These are phyloP conservation scores for Clarias pachynema DNA, from an alignment of 2,797 vertebrate species.

Conservation along the genomic window DNA sequence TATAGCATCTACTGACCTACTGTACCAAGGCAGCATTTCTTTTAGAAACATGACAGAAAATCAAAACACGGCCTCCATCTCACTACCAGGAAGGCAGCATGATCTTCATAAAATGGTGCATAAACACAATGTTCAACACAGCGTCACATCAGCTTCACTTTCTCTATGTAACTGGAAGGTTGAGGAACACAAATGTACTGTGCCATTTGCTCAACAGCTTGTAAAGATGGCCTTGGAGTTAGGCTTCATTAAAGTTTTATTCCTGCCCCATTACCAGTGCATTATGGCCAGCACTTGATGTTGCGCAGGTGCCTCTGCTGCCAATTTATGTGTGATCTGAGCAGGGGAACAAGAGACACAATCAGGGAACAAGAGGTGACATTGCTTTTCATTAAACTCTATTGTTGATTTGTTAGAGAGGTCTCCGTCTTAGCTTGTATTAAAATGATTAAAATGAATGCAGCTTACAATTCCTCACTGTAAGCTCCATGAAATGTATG, in stretches of 20 bases:
- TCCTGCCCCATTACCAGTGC: constrained; percentile 40
- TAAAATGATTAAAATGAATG: constrained; percentile 5
- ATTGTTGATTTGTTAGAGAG: constrained; percentile 17
- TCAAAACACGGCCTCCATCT: too few relatives aligned
- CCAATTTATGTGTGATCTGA: constrained; percentile 24
- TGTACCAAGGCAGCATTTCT: too few relatives aligned
- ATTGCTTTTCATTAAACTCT: constrained; percentile 42
- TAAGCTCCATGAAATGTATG: neutral
- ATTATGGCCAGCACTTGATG: constrained; percentile 29
- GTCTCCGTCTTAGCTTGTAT: constrained; percentile 4
- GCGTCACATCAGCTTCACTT: too few relatives aligned
- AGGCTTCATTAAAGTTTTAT: constrained; percentile 56
- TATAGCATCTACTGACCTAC: too few relatives aligned
- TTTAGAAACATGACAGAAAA: too few relatives aligned
- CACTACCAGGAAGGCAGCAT: too few relatives aligned
- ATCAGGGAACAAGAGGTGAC: constrained; percentile 37
- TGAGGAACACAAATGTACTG: constrained; percentile 1
- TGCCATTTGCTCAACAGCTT: constrained; percentile 14
- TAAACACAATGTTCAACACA: too few relatives aligned
- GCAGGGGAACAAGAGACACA: neutral
- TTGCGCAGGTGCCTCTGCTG: constrained; percentile 18
- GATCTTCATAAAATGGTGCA: too few relatives aligned
- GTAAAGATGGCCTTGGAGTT: constrained; percentile 18
- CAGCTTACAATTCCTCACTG: neutral
- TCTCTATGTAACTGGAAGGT: neutral